Evolutionary conservation across 2,797 vertebrate genomes (phyloP).

Genomic region (Chloroceryle amazona): DNA sequence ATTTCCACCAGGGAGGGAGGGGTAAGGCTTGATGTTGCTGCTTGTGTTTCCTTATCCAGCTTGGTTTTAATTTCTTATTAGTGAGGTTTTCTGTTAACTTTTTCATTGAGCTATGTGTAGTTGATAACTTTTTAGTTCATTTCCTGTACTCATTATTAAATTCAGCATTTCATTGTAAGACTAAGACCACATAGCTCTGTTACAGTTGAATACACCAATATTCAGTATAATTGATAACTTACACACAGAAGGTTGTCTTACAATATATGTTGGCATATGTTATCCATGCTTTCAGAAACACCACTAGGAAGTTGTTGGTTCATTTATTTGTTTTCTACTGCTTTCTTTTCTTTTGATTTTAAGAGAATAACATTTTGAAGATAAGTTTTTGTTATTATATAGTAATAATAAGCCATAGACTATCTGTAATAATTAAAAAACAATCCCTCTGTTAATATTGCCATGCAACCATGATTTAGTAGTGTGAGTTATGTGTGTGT

Average conservation of each 20-base stretch:
- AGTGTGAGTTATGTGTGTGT: neutral
- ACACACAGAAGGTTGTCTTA: neutral
- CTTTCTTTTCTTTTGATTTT: neutral
- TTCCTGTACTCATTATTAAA: neutral
- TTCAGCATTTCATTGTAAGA: neutral
- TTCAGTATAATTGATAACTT: neutral
- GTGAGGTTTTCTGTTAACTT: neutral
- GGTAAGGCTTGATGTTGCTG: neutral
- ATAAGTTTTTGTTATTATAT: neutral
- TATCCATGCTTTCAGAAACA: neutral
- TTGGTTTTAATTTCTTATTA: neutral
- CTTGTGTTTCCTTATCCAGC: neutral
- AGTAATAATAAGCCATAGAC: neutral
- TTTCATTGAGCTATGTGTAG: neutral
- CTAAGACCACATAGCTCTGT: neutral
- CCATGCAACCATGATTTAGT: neutral
- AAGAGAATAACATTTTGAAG: neutral
- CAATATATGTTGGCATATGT: neutral
- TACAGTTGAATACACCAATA: neutral
- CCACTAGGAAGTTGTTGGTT: neutral
- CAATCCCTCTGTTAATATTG: neutral
- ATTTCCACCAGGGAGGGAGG: neutral
- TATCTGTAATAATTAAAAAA: neutral
- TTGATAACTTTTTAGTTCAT: neutral
- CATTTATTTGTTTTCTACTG: neutral